Conservation (phyloP, 1,140 invertebrate species). For the Lepidurus arcticus region DNA sequence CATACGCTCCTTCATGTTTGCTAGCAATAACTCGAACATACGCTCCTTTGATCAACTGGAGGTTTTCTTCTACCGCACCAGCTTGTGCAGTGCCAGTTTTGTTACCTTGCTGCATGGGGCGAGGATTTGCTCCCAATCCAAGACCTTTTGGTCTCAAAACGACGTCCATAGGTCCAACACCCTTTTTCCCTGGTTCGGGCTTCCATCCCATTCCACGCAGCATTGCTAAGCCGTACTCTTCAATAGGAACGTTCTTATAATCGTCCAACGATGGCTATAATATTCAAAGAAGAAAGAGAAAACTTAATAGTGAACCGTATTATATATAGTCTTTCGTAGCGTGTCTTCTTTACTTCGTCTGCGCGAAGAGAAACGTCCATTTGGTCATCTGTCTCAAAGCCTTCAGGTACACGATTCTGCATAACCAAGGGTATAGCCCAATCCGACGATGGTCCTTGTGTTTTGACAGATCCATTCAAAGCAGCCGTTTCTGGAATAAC, state of each 20-base stretch:
- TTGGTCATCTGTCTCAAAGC: slow-evolving; percentile 49
- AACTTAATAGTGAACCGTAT: too few relatives aligned
- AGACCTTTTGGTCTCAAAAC: slow-evolving; percentile 77
- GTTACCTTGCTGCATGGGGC: slow-evolving; percentile 46
- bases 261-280: slow-evolving; percentile 70
- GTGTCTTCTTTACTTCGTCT: slow-evolving; percentile 39
- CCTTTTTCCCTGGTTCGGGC: slow-evolving; percentile 54
- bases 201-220: slow-evolving; percentile 92
- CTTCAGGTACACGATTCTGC: slow-evolving; percentile 48
- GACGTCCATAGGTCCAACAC: slow-evolving; percentile 52
- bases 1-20: slow-evolving; percentile 64
- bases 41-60: slow-evolving; percentile 46
- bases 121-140: slow-evolving; percentile 77
- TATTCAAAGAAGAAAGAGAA: not conserved
- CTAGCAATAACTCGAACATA: slow-evolving; percentile 37
- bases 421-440: slow-evolving; percentile 46
- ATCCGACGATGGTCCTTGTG: slow-evolving; percentile 37
- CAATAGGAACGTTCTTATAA: slow-evolving; percentile 83
- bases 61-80: slow-evolving; percentile 52
- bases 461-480: slow-evolving; percentile 41
- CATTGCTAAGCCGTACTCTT: slow-evolving; percentile 84
- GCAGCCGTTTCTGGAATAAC: slow-evolving; percentile 38
- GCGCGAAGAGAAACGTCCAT: slow-evolving; percentile 48
- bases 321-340: not conserved
- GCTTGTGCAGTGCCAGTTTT: slow-evolving; percentile 45